Percentiles rank a stretch among this genome's conserved stretches.
Evolutionary conservation across 2,888 invertebrate genomes (phyloP).

Genomic region (Eupithecia vulgata): DNA sequence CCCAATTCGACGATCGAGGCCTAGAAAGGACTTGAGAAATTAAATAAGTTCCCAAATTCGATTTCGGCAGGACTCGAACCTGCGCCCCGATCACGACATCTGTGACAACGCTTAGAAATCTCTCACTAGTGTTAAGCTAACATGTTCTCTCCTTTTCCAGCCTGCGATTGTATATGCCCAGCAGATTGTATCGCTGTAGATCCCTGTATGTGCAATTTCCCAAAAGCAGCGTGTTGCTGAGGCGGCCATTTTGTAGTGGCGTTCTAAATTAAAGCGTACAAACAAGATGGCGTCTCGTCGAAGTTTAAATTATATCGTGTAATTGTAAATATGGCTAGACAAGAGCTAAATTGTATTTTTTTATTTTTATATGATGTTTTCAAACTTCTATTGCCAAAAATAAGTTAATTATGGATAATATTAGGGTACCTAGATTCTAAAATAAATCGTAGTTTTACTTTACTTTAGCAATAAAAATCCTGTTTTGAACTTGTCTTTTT

Average conservation of each 20-base stretch:
- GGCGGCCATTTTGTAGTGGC: constrained; percentile 52
- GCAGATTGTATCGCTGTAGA: constrained; percentile 73
- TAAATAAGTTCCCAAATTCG: too few relatives aligned
- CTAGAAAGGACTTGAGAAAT: too few relatives aligned
- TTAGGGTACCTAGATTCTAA: constrained; percentile 27
- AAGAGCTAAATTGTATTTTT: constrained; percentile 14
- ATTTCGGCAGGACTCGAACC: too few relatives aligned
- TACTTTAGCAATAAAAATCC: constrained; percentile 4
- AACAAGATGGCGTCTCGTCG: constrained; percentile 44
- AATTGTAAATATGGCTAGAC: constrained; percentile 2
- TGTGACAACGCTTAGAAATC: too few relatives aligned
- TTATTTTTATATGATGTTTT: background rate
- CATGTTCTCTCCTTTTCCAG: constrained; percentile 53
- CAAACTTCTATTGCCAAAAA: constrained; percentile 28
- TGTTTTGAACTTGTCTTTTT: background rate
- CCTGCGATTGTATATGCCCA: constrained; percentile 73
- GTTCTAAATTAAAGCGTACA: constrained; percentile 60
- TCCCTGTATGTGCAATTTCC: constrained; percentile 75
- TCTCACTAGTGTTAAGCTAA: background rate
- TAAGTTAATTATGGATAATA: constrained; percentile 33
- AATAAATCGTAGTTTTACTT: background rate
- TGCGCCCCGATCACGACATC: too few relatives aligned
- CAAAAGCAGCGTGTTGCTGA: constrained; percentile 69
- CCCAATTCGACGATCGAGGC: too few relatives aligned
- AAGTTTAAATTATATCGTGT: constrained; percentile 27